These are phyloP conservation scores for Cydia strobilella DNA, from an alignment of 1,140 invertebrate species.

Conservation along the genomic window DNA sequence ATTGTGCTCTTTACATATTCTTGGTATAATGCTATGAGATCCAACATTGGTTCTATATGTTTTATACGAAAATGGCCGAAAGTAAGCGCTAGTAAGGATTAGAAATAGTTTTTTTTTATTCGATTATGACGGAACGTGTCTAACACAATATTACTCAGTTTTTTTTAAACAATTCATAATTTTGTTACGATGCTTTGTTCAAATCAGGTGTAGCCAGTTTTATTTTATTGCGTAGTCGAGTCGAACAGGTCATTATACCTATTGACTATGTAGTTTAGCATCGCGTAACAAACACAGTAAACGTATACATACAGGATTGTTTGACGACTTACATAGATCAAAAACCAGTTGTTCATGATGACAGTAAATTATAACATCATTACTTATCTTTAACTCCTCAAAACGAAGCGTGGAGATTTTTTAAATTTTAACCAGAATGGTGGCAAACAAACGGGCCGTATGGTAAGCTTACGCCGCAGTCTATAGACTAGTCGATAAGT, in stretches of 20 bases:
- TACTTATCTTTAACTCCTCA: not conserved
- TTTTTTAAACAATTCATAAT: not conserved
- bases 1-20: too few species aligned
- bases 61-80: too few species aligned
- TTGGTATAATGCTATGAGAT: too few species aligned
- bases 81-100: too few species aligned
- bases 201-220: constrained; percentile 34
- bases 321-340: not conserved
- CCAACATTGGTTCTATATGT: too few species aligned
- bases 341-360: not conserved
- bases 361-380: not conserved
- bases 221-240: constrained; percentile 29
- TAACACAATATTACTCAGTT: not conserved
- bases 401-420: not conserved
- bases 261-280: constrained; percentile 2
- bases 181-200: constrained; percentile 13
- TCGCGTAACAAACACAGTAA: not conserved
- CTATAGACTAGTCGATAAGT: not conserved
- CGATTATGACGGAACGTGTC: not conserved
- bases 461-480: too few species aligned
- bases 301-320: not conserved
- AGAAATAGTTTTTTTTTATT: too few species aligned
- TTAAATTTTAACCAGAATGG: too few species aligned
- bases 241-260: constrained; percentile 17
- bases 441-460: too few species aligned